Conservation (phyloP, 2,113 vertebrate genomes). For the Apteryx mantelli region DNA sequence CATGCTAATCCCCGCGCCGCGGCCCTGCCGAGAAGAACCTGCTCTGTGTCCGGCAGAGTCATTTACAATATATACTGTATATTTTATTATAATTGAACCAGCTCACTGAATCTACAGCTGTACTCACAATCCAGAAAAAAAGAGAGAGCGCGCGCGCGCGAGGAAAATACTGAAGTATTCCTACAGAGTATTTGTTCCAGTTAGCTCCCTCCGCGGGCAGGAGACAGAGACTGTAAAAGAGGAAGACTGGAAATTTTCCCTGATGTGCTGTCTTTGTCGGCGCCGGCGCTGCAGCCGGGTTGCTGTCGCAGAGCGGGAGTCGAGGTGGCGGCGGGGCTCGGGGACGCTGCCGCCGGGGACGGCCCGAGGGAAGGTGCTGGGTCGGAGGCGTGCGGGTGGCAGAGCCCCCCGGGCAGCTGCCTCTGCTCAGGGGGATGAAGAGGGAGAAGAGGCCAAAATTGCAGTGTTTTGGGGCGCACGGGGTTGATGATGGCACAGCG, state of each 20-base stretch:
- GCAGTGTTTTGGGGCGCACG: too few relatives aligned
- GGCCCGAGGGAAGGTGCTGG: too few relatives aligned
- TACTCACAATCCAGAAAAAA: constrained; percentile 44
- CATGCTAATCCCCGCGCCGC: accelerated
- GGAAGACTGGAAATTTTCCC: constrained; percentile 85
- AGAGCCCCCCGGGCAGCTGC: too few relatives aligned
- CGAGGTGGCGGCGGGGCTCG: background rate
- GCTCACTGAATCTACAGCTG: constrained; percentile 70
- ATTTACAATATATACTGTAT: constrained; percentile 72
- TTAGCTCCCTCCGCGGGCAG: constrained; percentile 63
- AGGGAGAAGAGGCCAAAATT: too few relatives aligned
- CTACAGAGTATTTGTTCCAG: constrained; percentile 70
- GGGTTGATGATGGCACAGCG: too few relatives aligned
- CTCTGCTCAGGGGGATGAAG: too few relatives aligned
- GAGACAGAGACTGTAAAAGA: constrained; percentile 71
- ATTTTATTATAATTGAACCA: constrained; percentile 73
- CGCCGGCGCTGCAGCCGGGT: background rate
- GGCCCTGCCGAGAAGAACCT: background rate
- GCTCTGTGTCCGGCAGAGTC: background rate
- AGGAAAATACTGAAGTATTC: constrained; percentile 67
- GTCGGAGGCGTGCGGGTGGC: too few relatives aligned
- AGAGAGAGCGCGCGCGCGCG: constrained; percentile 33
- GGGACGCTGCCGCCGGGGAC: background rate
- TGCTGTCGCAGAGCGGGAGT: background rate
- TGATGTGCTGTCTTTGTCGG: constrained; percentile 50